A percentile compares a stretch with the other conserved stretches of the same genome.
These are phyloP conservation scores for Macrocentrus cingulum DNA, from an alignment of 1,140 invertebrate species.

Conservation along the genomic window DNA sequence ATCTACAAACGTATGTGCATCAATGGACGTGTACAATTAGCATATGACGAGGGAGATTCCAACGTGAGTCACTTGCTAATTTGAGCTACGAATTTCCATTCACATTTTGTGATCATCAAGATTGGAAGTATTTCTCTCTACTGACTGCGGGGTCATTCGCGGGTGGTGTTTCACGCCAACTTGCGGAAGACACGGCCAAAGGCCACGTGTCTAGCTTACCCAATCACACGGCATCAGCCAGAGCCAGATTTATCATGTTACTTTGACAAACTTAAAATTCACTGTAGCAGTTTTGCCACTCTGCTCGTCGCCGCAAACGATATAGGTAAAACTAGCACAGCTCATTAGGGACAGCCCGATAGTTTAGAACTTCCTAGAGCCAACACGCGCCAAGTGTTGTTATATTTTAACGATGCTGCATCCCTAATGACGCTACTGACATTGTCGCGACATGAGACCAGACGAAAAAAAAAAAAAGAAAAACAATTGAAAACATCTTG, in stretches of 20 bases:
- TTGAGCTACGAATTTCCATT: slow-evolving; percentile 19
- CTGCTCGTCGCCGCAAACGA: too few species aligned
- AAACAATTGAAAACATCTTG: too few species aligned
- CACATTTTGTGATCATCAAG: slow-evolving; percentile 19
- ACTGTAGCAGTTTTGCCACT: too few species aligned
- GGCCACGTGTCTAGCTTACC: neutral
- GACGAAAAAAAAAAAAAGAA: too few species aligned
- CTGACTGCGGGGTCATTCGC: neutral
- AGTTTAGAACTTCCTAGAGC: slow-evolving; percentile 45
- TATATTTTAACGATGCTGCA: neutral
- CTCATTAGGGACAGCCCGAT: slow-evolving; percentile 48
- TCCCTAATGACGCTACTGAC: neutral
- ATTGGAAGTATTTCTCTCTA: slow-evolving; percentile 19
- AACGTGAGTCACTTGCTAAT: slow-evolving; percentile 13
- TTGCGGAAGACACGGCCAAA: slow-evolving; percentile 3
- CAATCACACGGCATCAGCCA: neutral
- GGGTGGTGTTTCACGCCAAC: neutral
- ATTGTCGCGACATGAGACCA: neutral
- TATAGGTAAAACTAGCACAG: slow-evolving; percentile 21
- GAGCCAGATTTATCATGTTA: neutral
- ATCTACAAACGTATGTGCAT: neutral
- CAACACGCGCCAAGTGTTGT: slow-evolving; percentile 37
- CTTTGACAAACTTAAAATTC: slow-evolving; percentile 3
- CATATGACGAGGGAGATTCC: slow-evolving; percentile 30
- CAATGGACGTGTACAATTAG: slow-evolving; percentile 38